Evolutionary conservation across 2,888 invertebrate species (phyloP), one percentile per base, ranked within the genome.

Genomic region (Patella depressa): DNA sequence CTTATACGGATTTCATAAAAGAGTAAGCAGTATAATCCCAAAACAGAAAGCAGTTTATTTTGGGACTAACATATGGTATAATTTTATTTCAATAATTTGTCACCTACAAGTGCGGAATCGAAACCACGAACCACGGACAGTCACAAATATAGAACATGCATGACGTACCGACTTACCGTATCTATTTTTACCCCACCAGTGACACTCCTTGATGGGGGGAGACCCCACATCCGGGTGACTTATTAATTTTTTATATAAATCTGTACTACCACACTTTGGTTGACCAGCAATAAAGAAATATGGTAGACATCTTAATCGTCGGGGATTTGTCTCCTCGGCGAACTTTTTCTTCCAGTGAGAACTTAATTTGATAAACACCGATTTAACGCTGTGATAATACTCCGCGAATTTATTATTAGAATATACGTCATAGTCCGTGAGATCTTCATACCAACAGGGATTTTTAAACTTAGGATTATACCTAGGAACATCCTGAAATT

Each of bases 241-340:
- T 57, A 84, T 81, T 74, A 88, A 80, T 75, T 84, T 86, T 78
- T 81, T 81, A 72, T 85, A 89, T 65, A 89, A 80, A 72, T 88
- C 88, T 3, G 88, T 88, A 72, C 86, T 89, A 29, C 87, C 88
- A 80, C 88, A 86, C 72, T 89, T 89, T 7, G 88, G 88, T 75
- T 87, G 86, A 17, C 88, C 88, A 74, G 87, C 86, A 29, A 89
- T 83, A 77, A 87, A 96, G 94, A 89, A 99, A 94, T 86, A 99
- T 94, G 80, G 98, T 97, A 92, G 98, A 98, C 90, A 96, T 95
- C 85, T 85, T 77, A 85, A 85, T 71, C 85, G 85, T 55, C 79
- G 78, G 69, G 79, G 82, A 75, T 72, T 78, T 65, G 71, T 81
- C 77, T 59, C 79, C 76, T 69, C 75, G 77, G 73, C 19, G 65